Conservation (phyloP, 2,797 vertebrate species). For the Tauraco hartlaubi region DNA sequence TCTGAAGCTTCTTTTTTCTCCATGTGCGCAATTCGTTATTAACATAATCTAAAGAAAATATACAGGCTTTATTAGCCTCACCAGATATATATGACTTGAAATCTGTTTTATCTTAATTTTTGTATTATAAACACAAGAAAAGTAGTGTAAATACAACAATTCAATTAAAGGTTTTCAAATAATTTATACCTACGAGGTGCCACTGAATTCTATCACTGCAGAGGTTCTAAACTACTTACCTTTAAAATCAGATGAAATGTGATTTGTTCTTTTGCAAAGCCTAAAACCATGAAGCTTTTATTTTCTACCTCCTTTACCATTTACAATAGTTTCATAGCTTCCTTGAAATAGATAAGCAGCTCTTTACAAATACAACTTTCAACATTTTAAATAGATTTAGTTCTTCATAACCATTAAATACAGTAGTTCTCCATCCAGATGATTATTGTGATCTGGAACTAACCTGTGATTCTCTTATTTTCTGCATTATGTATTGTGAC, state of each 20-base stretch:
- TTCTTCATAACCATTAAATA: not conserved
- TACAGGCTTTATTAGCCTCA: not conserved
- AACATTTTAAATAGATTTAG: not conserved
- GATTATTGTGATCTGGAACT: not conserved
- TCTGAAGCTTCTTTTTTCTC: not conserved
- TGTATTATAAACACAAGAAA: not conserved
- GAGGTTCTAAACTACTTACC: not conserved
- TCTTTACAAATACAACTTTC: not conserved
- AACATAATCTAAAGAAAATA: not conserved
- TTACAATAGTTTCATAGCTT: not conserved
- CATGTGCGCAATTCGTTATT: not conserved
- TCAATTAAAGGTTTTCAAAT: not conserved
- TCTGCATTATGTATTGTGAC: not conserved
- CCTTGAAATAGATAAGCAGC: not conserved
- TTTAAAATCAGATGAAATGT: not conserved
- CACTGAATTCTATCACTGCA: not conserved
- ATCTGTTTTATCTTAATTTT: not conserved
- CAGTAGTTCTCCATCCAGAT: not conserved
- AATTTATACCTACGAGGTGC: not conserved
- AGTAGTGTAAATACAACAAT: not conserved
- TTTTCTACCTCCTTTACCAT: not conserved
- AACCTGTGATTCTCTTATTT: not conserved
- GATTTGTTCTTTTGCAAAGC: not conserved
- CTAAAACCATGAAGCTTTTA: not conserved
- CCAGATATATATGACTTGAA: not conserved